Base-by-base conservation (phyloP, 2,113 vertebrate genomes). In the Centropristis striata region DNA sequence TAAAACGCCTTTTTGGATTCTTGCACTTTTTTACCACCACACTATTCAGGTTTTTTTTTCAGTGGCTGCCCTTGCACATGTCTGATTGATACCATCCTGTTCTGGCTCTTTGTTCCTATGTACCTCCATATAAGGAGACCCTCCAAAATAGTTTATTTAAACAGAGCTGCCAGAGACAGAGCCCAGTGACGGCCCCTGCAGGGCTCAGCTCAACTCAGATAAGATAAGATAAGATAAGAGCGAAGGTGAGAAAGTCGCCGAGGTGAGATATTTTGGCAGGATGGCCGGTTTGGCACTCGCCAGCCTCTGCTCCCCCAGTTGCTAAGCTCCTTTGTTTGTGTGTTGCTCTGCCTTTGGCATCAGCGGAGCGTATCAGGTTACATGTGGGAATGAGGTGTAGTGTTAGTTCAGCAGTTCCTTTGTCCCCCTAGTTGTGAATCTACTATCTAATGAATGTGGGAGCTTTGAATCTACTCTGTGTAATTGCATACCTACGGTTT, bases 241-340 rank as follows among this genome's bases (percentile, higher is more conserved):
- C 36, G 37, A 82, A 89, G 88, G 90, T 91, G 90, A 88, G 82
- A 88, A 80, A 82, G 87, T 85, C 63, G 66, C 4, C 1, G 51
- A 81, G 80, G 72, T 76, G 83, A 83, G 76, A 68, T 50, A 67
- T 80, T 64, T 58, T 61, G 75, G 69, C 75, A 70, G 77, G 66
- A 54, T 67, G 90, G 73, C 59, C 18, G 4, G 49, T 53, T 81
- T 75, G 80, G 85, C 64, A n/a, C 58, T 81, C 64, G 46, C 64
- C 68, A 50, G 59, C 83, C 73, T 46, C 80, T 42, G 59, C 80
- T 41, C 82, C 63, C 61, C 37, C 66, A 77, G 93, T 93, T 92
- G 90, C 91, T 90, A 90, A 91, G 90, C 86, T 87, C 70, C 90
- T 89, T 88, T 94, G 90, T 94, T 92, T 93, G 88, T 90, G 81